Base-by-base conservation (phyloP, 2,113 vertebrate genomes). In the Tetrax tetrax region DNA sequence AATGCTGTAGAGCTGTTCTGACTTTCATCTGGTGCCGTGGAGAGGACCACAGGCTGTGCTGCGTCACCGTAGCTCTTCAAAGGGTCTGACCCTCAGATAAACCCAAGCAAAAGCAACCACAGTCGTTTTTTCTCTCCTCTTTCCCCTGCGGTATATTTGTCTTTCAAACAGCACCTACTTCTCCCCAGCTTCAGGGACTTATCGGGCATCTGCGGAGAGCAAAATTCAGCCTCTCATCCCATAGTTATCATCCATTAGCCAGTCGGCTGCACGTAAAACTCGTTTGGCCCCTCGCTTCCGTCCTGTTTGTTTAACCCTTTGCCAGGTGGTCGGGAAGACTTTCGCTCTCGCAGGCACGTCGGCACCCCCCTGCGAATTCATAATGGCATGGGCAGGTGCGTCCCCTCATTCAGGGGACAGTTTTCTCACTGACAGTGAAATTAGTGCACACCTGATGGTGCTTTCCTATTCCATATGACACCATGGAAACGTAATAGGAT, bases 361-460 rank as follows among this genome's bases (percentile, higher is more conserved):
- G 48, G 24, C 69, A 66, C 45, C 11, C 14, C 19, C 12, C 14
- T 59, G 41, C 0, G 0, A 74, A 31, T 77, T 93, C 54, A 14
- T 19, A 11, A 4, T 25, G 16, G 47, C 50, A 22, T 0, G 1
- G 18, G 21, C 2, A 4, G 6, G 31, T 33, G 60, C 2, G 0
- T 41, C 11, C 24, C 28, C 60, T 75, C 24, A 9, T 81, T 91
- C 60, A 28, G 51, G 59, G 53, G 23, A 24, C 69, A 50, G 2
- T 66, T 89, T 48, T 50, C 72, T 76, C 33, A 37, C 24, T 41
- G 59, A 50, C 14, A 69, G 23, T 2, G 2, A 83, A 83, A 81
- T 45, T 6, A 35, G 12, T 66, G 24, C 27, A 77, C 23, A 48
- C 29, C 23, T 45, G 14, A n/a, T 65, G 54, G 14, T 65, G 24